Evolutionary conservation across 2,797 vertebrate species (phyloP).

Genomic region (Protonibea diacanthus): DNA sequence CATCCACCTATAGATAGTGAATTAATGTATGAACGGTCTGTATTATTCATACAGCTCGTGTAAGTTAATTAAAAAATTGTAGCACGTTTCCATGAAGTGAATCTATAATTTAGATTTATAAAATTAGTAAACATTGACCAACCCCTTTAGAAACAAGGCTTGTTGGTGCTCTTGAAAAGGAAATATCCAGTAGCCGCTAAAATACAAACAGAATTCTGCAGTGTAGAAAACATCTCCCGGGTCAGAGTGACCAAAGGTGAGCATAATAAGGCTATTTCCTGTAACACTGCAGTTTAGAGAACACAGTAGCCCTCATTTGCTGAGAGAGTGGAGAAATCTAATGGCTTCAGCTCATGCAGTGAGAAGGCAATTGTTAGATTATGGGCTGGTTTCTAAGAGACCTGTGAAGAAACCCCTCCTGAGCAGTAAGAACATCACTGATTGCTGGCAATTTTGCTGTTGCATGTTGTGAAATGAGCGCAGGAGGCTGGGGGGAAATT

Average conservation of each 20-base stretch:
- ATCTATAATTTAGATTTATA: neutral
- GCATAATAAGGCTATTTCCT: constrained; percentile 44
- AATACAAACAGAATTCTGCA: neutral
- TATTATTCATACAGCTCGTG: neutral
- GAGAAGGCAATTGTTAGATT: constrained; percentile 58
- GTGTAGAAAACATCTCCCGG: constrained; percentile 35
- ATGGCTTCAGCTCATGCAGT: constrained; percentile 53
- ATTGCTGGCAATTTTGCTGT: constrained; percentile 41
- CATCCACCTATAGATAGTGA: neutral
- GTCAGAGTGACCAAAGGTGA: constrained; percentile 48
- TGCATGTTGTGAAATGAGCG: constrained; percentile 43
- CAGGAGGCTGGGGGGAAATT: neutral
- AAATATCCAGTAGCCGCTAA: neutral
- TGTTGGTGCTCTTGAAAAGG: neutral
- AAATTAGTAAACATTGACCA: neutral
- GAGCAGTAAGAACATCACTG: constrained; percentile 50
- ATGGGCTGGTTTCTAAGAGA: constrained; percentile 52
- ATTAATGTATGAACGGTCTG: neutral
- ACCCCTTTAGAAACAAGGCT: neutral
- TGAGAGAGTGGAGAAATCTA: constrained; percentile 49
- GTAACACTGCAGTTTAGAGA: constrained; percentile 49
- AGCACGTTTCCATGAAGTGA: neutral
- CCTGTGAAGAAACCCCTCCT: constrained; percentile 58
- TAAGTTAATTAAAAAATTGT: neutral
- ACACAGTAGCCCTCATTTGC: constrained; percentile 56